Percentiles rank a stretch among this genome's conserved stretches.
These are phyloP conservation scores for Percopsis omiscomaycus DNA, from an alignment of 2,797 vertebrate species.

Conservation along the genomic window DNA sequence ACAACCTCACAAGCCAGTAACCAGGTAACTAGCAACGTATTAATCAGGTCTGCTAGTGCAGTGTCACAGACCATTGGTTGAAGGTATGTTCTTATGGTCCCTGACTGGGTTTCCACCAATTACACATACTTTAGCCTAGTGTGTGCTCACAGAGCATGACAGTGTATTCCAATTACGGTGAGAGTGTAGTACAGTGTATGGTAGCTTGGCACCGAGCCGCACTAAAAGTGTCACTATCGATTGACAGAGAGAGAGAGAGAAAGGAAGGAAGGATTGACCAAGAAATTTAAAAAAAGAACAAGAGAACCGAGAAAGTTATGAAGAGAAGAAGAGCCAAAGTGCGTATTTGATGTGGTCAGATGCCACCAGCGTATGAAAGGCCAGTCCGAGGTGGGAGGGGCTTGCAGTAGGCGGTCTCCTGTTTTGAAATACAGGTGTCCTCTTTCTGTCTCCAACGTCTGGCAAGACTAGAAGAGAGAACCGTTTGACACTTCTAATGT, in stretches of 20 bases:
- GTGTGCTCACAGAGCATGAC: slow-evolving; percentile 68
- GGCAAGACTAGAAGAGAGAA: too few species aligned
- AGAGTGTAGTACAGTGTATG: slow-evolving; percentile 63
- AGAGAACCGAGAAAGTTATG: slow-evolving; percentile 1
- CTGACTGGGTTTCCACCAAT: slow-evolving; percentile 62
- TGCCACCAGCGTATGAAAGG: too few species aligned
- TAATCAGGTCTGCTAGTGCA: slow-evolving; percentile 21
- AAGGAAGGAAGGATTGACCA: not conserved
- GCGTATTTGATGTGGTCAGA: too few species aligned
- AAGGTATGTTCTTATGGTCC: slow-evolving; percentile 39
- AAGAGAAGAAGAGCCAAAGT: too few species aligned
- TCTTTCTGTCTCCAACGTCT: too few species aligned
- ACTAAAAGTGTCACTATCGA: slow-evolving; percentile 69
- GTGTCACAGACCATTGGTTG: slow-evolving; percentile 21
- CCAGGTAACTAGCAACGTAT: not conserved
- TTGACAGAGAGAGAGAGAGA: slow-evolving; percentile 45
- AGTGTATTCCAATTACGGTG: slow-evolving; percentile 72
- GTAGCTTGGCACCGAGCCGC: slow-evolving; percentile 67
- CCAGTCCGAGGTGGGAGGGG: too few species aligned
- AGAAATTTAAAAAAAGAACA: not conserved
- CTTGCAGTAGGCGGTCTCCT: too few species aligned
- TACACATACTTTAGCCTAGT: slow-evolving; percentile 52
- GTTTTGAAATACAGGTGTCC: too few species aligned
- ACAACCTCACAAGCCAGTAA: not conserved
- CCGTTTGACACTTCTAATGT: too few species aligned